Evolutionary conservation across 2,113 vertebrate genomes (phyloP), one percentile per base, ranked within the genome.

Genomic region (Xiphophorus maculatus): DNA sequence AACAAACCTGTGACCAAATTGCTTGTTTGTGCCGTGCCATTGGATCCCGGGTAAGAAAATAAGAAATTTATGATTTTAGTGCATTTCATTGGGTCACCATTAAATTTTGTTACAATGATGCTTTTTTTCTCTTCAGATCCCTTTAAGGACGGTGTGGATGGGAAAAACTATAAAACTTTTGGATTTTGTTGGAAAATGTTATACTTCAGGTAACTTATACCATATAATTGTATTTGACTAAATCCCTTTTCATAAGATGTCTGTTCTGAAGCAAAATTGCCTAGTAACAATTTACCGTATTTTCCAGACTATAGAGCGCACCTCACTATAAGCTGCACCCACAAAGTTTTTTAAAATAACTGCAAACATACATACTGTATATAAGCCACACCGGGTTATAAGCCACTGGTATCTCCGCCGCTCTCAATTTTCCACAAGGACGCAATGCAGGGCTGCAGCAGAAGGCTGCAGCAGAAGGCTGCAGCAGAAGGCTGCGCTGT

Each of bases 101-200:
- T 61, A 51, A 44, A 58, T 13, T 33, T 65, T 40, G 14, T 27
- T 58, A 11, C 63, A 25, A 3, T 42, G 27, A 61, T 28, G 12
- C 37, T 58, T 12, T 35, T 80, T 80, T 22, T 72, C 1, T 4
- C 11, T 19, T 87, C 74, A 99, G 98, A 93, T 96, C 63, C 95
- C 95, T 19, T 70, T 99, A 76, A 95, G 95, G 92, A 97, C 97
- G 0, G 83, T 94, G 3, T 99, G 97, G 97, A 96, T 93, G 94
- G 94, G 89, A 22, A 91, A 69, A 40, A 74, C 94, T 6, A 48
- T 99, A 75, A 98, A 97, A 86, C 96, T 99, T 27, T 67, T 95
- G 77, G 95, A 97, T 81, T 96, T 97, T 76, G 94, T 95, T 75
- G 97, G 97, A 90, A 93, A 92, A 84, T 92, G 93, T 68, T 79